Percentiles rank a stretch among this genome's conserved stretches.
phyloP scores from a whole-genome alignment of 2,113 vertebrate species.

The Triplophysa dalaica region DNA sequence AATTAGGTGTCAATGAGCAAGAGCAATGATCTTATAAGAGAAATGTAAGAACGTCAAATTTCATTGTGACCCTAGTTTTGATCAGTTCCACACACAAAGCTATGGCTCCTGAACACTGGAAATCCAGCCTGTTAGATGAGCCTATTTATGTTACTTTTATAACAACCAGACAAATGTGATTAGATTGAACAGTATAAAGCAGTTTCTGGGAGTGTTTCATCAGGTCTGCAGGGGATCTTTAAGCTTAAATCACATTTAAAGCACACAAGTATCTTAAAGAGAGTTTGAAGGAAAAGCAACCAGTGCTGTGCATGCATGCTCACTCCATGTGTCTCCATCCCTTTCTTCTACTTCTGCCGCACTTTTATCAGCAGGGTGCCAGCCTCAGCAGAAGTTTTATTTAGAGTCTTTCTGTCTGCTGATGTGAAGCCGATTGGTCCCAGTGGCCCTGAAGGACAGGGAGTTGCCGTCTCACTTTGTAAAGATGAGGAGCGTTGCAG shows the following conservation, averaged over 20 bases:
- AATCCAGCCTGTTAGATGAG: too few species aligned
- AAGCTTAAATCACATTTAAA: neutral
- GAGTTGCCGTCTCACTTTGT: slow-evolving; percentile 28
- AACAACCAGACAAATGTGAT: too few species aligned
- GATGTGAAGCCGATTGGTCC: slow-evolving; percentile 25
- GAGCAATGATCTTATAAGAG: too few species aligned
- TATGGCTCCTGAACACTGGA: too few species aligned
- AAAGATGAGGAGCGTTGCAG: slow-evolving; percentile 34
- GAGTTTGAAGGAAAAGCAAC: neutral
- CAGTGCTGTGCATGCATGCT: neutral
- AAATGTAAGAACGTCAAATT: too few species aligned
- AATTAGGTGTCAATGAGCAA: too few species aligned
- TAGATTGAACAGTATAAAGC: neutral
- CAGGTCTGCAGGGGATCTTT: neutral
- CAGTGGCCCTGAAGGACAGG: slow-evolving; percentile 4
- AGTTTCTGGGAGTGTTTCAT: neutral
- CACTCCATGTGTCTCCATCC: neutral
- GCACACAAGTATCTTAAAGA: neutral
- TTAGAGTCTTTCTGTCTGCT: slow-evolving; percentile 23
- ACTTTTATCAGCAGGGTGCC: neutral
- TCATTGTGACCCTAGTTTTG: too few species aligned
- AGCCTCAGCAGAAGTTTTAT: slow-evolving; percentile 35
- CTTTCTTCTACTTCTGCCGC: slow-evolving; percentile 16
- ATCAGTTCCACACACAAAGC: too few species aligned
- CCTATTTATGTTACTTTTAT: too few species aligned